Evolutionary conservation across 2,888 invertebrate genomes (phyloP).

Genomic region (Mythimna vitellina): DNA sequence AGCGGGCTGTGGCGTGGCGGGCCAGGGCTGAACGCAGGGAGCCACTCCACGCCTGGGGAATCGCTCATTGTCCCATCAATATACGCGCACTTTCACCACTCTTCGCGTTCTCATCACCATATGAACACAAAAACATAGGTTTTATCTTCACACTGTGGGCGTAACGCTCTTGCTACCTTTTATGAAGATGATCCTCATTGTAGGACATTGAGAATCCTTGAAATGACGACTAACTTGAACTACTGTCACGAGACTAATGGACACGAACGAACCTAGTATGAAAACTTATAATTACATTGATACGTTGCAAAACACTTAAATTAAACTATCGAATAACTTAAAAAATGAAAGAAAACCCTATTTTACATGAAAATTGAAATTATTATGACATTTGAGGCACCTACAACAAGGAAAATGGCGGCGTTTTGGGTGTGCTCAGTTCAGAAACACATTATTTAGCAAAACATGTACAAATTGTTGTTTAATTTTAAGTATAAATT

Average conservation of each 20-base stretch:
- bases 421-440: slow-evolving; percentile 70
- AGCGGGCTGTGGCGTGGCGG: slow-evolving; percentile 89
- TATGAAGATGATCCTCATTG: slow-evolving; percentile 86
- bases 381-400: slow-evolving; percentile 91
- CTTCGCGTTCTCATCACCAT: slow-evolving; percentile 72
- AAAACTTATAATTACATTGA: slow-evolving; percentile 73
- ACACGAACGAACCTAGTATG: slow-evolving; percentile 67
- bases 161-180: slow-evolving; percentile 83
- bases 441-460: slow-evolving; percentile 47
- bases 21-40: slow-evolving; percentile 88
- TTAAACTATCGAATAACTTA: slow-evolving; percentile 80
- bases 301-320: slow-evolving; percentile 71
- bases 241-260: slow-evolving; percentile 72
- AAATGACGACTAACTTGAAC: slow-evolving; percentile 82
- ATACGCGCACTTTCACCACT: slow-evolving; percentile 70
- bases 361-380: slow-evolving; percentile 85
- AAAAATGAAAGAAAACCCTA: slow-evolving; percentile 86
- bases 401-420: slow-evolving; percentile 91
- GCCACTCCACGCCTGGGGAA: slow-evolving; percentile 89
- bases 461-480: background rate
- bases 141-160: slow-evolving; percentile 77
- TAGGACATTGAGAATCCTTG: slow-evolving; percentile 88
- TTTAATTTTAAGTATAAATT: background rate
- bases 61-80: slow-evolving; percentile 88
- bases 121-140: slow-evolving; percentile 68